Conservation (phyloP, 2,797 vertebrate species). For the Pithecia hirsuta region DNA sequence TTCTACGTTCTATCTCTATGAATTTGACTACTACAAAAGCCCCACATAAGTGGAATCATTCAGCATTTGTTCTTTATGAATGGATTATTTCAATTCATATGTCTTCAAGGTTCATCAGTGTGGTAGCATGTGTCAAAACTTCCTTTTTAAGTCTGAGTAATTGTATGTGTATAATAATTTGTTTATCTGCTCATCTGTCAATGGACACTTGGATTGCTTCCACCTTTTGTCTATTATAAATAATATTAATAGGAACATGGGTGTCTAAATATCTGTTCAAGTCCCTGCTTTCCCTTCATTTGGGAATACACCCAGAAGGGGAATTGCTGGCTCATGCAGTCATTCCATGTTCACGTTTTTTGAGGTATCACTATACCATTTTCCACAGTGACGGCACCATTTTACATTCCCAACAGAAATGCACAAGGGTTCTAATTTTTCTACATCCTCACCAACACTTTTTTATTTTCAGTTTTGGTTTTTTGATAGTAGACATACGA, state of each 20-base stretch:
- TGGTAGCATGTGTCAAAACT: neutral
- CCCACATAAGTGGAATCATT: neutral
- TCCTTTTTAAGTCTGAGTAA: neutral
- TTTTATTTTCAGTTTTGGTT: neutral
- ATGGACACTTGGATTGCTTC: neutral
- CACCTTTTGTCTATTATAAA: neutral
- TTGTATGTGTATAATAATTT: neutral
- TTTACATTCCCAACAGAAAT: neutral
- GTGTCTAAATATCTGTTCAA: neutral
- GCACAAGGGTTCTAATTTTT: neutral
- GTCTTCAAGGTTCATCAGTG: neutral
- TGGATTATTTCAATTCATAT: neutral
- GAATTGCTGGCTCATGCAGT: neutral
- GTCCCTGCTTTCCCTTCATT: neutral
- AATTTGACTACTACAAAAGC: neutral
- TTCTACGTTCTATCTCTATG: neutral
- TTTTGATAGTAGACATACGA: neutral
- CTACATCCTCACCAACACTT: neutral
- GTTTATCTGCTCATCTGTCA: neutral
- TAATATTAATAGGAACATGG: neutral
- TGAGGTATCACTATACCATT: neutral
- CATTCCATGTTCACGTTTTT: neutral
- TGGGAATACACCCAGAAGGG: neutral
- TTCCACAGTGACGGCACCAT: neutral
- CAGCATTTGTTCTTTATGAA: neutral